Evolutionary conservation across 2,797 vertebrate species (phyloP), one percentile per base, ranked within the genome.

Genomic region (Ceyx erithaca): DNA sequence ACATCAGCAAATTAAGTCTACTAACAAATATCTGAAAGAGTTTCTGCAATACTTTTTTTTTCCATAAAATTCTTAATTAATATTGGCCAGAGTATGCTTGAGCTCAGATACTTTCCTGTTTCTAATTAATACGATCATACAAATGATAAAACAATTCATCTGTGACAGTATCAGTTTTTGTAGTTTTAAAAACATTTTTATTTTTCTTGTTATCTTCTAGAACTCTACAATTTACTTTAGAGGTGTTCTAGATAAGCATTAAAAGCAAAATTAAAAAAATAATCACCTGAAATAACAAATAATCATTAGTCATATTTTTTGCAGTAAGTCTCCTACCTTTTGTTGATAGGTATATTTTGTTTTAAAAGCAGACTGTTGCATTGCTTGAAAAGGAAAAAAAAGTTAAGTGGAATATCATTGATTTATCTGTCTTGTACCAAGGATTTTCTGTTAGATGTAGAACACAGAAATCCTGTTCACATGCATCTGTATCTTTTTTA

Each of bases 401-500:
- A 62, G 25, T 4, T 22, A 37, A 78, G 17, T 31, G 26, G 23
- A 1, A 0, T n/a, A 11, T 35, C 52, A 61, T 6, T 2, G 3
- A 5, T 66, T 80, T 85, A 9, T 48, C 46, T 55, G 31, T 28
- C 17, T 86, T 63, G 7, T 25, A 26, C 7, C 17, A 70, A 61
- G 22, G 35, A 21, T 84, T 78, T 59, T 71, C 58, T 13, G 6
- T 37, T 67, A 28, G 16, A 21, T 49, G 14, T 13, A 77, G 79
- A 80, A 67, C 37, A 79, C 6, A 85, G 18, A 43, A 35, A 31
- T 84, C 18, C 28, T 48, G 8, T 48, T 87, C 10, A 78, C 37
- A 80, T 28, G 9, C 31, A 72, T 16, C 21, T 58, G 0, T 48
- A n/a, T 31, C 9, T 48, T 87, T 70, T 48, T 19, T 61, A 16